Evolutionary conservation across 2,888 invertebrate genomes (phyloP).

Genomic region (Melieria omissa): DNA sequence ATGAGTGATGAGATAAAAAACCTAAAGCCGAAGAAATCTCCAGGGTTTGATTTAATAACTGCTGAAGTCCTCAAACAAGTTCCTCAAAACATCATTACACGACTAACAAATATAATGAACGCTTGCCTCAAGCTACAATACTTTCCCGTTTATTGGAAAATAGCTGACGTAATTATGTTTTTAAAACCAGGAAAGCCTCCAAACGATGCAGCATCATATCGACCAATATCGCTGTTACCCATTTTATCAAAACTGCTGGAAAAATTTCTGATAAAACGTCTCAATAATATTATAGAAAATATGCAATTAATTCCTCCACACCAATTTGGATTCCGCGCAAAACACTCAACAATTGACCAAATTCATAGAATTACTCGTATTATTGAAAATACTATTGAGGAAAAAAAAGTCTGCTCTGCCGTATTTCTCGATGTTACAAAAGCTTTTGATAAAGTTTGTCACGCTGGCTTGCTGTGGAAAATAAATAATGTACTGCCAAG

Average conservation of each 20-base stretch:
- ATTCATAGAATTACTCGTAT: constrained; percentile 21
- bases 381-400: constrained; percentile 32
- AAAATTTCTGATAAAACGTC: not conserved
- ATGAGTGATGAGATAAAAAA: too few relatives aligned
- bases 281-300: not conserved
- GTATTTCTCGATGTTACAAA: constrained; percentile 37
- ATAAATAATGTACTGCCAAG: too few relatives aligned
- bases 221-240: not conserved
- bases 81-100: too few relatives aligned
- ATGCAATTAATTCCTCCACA: constrained; percentile 14
- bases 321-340: constrained; percentile 34
- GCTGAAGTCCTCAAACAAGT: too few relatives aligned
- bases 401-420: constrained; percentile 27
- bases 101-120: too few relatives aligned
- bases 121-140: too few relatives aligned
- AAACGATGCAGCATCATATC: too few relatives aligned
- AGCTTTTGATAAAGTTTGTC: constrained; percentile 24
- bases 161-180: too few relatives aligned
- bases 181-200: too few relatives aligned
- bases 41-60: too few relatives aligned
- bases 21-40: too few relatives aligned
- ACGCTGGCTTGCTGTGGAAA: not conserved
- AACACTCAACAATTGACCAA: constrained; percentile 36
- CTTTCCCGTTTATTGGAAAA: too few relatives aligned
- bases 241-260: not conserved